Base-by-base conservation (phyloP, 2,797 vertebrate genomes). In the Oreortyx pictus region DNA sequence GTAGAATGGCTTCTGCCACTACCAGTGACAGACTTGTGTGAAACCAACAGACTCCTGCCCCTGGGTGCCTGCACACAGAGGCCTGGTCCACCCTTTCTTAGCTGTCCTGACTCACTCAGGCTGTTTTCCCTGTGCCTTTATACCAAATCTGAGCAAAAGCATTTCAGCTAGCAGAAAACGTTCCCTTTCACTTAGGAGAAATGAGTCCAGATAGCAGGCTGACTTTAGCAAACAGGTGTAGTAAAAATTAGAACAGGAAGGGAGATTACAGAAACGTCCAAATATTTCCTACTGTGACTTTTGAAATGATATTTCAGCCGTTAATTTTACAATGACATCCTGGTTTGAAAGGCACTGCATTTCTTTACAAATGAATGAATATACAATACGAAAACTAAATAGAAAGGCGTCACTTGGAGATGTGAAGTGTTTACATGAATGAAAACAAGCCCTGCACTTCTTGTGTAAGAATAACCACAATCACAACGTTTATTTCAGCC, bases 281-380 rank as follows among this genome's bases (percentile, higher is more conserved):
- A 91, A 67, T 74, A 74, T 90, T 94, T 86, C 67, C 59, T 78
- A 82, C 71, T 74, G 31, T 33, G 82, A 59, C 79, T 86, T 94
- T 76, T 35, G 2, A 91, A 91, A 86, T 23, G 35, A 60, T 88
- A 18, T 84, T 88, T 54, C 39, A 74, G 57, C 41, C 65, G 88
- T 91, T 74, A 43, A 84, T 91, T 91, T 84, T 60, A 67, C 91
- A 91, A 82, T 39, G 3, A 73, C 41, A 65, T 43, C 20, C 79
- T 64, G 93, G 47, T 93, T 92, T 92, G 57, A 82, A 90, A 95
- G 82, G 24, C 35, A 24, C 44, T 77, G 22, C 11, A 8, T 84
- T 70, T 88, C 91, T 27, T 91, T 84, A 17, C 86, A 83, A 84
- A 43, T 14, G 4, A 77, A 92, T 84, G 52, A 88, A 79, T 88